Base-by-base conservation (phyloP, 2,113 vertebrate species). In the Acanthisitta chloris region DNA sequence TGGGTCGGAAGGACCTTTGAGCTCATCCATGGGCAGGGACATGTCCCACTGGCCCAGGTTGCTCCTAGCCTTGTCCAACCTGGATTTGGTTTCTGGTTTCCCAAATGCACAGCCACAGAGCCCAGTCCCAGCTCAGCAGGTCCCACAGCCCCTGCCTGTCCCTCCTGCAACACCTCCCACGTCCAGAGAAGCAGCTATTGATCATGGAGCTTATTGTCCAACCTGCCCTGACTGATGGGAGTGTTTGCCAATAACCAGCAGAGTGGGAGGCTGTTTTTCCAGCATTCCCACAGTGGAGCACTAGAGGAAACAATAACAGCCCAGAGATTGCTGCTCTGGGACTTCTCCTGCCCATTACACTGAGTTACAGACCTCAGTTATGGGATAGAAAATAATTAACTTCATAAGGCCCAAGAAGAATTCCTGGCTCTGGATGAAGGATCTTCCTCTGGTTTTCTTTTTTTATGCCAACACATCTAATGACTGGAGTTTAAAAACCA, bases 291-390 rank as follows among this genome's bases (percentile, higher is more conserved):
- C 96, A 94, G 96, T 10, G 88, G 94, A 96, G 92, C 36, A 94
- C 84, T 91, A 86, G 57, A 95, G 89, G 95, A 96, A 97, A 94
- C 93, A 93, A 92, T 94, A 96, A 96, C 79, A 88, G 55, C 92
- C 46, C 79, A 2, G 46, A 45, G 94, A 96, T 96, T 46, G 93
- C 71, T 94, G 70, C 94, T 92, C 92, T 3, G 94, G 95, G 97
- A 96, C 90, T 64, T 34, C 86, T 94, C 92, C 93, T 97, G 97
- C 96, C 97, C 96, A 95, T 97, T 97, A 97, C 46, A 12, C 66
- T 94, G 96, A 97, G 94, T 96, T 97, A 97, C 92, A 94, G 79
- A 78, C 81, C 96, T 90, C 90, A 76, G 94, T 96, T 94, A 91
- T 92, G 92, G 76, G 90, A 91, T 91, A 86, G 79, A 88, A 94